These are phyloP conservation scores for Xerus rutilus DNA, from an alignment of 2,797 vertebrate genomes.

Conservation along the genomic window DNA sequence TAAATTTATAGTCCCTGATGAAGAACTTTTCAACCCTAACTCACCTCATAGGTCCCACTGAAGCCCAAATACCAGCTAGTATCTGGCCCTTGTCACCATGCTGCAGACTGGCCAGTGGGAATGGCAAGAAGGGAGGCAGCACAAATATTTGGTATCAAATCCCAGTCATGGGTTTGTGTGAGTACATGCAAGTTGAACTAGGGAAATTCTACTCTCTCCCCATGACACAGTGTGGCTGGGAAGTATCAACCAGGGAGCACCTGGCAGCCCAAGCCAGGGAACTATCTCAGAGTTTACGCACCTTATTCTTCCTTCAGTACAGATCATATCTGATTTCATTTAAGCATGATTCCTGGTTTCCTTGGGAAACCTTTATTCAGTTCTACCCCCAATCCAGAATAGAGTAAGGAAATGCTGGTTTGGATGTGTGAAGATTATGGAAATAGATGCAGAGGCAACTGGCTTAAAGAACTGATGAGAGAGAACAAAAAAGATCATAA, in stretches of 20 bases:
- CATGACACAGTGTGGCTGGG: rapidly evolving
- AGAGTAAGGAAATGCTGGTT: background rate
- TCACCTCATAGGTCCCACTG: background rate
- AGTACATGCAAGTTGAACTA: background rate
- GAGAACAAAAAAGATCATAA: slow-evolving; percentile 58
- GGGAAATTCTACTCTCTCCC: background rate
- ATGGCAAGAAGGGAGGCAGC: slow-evolving; percentile 10
- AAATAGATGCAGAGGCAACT: background rate
- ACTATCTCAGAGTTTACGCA: background rate
- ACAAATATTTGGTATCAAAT: slow-evolving; percentile 16
- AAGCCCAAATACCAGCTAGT: background rate
- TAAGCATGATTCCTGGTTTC: background rate
- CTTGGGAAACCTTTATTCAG: background rate
- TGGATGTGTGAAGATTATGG: background rate
- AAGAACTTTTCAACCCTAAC: background rate
- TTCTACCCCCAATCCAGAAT: background rate
- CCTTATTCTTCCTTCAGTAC: background rate
- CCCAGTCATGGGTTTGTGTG: background rate
- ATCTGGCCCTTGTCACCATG: background rate
- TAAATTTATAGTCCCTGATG: background rate
- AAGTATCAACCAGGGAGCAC: background rate
- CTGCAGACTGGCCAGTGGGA: background rate
- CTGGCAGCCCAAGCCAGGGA: too few species aligned
- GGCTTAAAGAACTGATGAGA: slow-evolving; percentile 5
- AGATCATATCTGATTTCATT: background rate